Evolutionary conservation across 2,797 vertebrate species (phyloP).

Genomic region (Myiotriccus ornatus): DNA sequence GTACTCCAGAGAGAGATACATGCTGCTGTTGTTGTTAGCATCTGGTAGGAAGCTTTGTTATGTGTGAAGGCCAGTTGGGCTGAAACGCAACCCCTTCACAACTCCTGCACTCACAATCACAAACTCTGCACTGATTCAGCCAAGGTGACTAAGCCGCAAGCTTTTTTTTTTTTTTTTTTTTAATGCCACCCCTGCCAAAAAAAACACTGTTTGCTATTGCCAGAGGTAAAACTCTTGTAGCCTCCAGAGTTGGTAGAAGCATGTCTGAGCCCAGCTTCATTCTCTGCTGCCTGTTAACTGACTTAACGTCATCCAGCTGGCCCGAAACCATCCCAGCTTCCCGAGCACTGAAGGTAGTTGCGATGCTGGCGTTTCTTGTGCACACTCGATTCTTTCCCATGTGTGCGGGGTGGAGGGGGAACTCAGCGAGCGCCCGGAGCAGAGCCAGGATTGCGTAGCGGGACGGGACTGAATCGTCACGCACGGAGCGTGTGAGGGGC

Average conservation of each 20-base stretch:
- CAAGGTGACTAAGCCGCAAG: slow-evolving; percentile 57
- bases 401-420: background rate
- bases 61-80: slow-evolving; percentile 50
- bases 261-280: slow-evolving; percentile 55
- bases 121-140: slow-evolving; percentile 56
- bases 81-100: slow-evolving; percentile 47
- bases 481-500: background rate
- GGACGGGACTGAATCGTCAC: background rate
- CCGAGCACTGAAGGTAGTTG: slow-evolving; percentile 16
- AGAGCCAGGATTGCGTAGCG: background rate
- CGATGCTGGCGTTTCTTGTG: slow-evolving; percentile 52
- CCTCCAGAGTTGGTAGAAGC: slow-evolving; percentile 58
- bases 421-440: slow-evolving; percentile 36
- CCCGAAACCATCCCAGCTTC: slow-evolving; percentile 55
- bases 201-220: slow-evolving; percentile 55
- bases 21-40: slow-evolving; percentile 67
- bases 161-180: slow-evolving; percentile 41
- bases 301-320: slow-evolving; percentile 55
- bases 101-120: slow-evolving; percentile 51
- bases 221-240: slow-evolving; percentile 55
- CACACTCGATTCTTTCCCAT: background rate
- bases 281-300: slow-evolving; percentile 49
- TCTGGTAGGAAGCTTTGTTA: slow-evolving; percentile 61
- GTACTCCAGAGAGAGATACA: slow-evolving; percentile 78
- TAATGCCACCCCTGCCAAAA: slow-evolving; percentile 55